Evolutionary conservation across 30 jellyfish, hydroid and myxozoan genomes (phyloP).

Genomic region (Aurelia aurita): DNA sequence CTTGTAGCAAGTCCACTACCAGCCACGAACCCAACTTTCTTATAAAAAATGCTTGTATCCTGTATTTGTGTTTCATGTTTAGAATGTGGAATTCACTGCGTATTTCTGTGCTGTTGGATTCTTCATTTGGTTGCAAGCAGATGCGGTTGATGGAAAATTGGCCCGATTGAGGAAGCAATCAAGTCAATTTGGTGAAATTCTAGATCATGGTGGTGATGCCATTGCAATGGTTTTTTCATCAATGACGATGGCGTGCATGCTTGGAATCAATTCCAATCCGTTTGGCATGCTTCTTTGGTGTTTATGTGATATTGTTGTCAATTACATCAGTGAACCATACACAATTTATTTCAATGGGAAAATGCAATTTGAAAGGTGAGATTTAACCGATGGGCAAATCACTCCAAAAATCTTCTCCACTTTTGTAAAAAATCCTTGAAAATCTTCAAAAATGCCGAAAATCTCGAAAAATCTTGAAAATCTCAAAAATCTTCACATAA

Average conservation of each 20-base stretch:
- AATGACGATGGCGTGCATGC: constrained; percentile 12
- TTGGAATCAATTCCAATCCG: constrained; percentile 8
- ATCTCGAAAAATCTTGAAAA: too few species aligned
- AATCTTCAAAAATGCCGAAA: too few species aligned
- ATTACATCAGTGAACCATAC: constrained; percentile 36
- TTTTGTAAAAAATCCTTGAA: too few species aligned
- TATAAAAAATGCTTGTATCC: not conserved
- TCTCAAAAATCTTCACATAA: too few species aligned
- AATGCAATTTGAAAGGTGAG: constrained; percentile 38
- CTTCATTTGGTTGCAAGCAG: constrained; percentile 50
- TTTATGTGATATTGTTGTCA: constrained; percentile 2
- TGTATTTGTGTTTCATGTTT: not conserved
- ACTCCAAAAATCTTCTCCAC: too few species aligned
- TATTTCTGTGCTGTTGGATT: constrained; percentile 23
- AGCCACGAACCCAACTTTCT: too few species aligned
- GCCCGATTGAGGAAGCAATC: constrained; percentile 18
- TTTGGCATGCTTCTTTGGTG: constrained; percentile 6
- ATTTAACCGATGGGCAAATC: too few species aligned
- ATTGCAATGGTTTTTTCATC: constrained; percentile 16
- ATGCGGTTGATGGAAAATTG: constrained; percentile 48
- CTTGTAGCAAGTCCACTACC: too few species aligned
- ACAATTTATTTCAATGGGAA: constrained; percentile 39
- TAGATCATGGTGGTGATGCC: constrained; percentile 68
- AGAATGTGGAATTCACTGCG: constrained; percentile 10
- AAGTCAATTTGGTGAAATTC: constrained; percentile 60